Percentiles rank a stretch among this genome's conserved stretches.
Evolutionary conservation across 2,888 invertebrate species (phyloP).

Genomic region (Sphaerophoria rueppellii): DNA sequence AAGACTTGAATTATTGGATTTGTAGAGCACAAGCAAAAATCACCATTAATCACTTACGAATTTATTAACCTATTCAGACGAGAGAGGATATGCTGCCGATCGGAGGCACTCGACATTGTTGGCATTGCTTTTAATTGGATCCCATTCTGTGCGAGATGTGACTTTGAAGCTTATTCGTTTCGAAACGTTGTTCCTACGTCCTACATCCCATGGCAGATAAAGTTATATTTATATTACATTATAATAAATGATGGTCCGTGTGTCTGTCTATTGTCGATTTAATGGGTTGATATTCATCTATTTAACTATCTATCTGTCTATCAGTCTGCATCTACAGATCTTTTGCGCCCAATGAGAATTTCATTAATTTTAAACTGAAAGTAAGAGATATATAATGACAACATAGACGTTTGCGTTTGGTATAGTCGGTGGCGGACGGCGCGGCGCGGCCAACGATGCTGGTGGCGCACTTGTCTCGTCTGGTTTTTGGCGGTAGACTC

Average conservation of each 20-base stretch:
- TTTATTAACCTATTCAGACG: conserved; percentile 71
- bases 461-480: no score
- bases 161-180: conserved; percentile 67
- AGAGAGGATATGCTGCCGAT: conserved; percentile 62
- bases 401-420: no score
- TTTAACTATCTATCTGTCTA: conserved; percentile 26
- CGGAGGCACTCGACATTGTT: conserved; percentile 70
- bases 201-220: neutral
- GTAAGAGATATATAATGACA: conserved; percentile 20
- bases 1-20: conserved; percentile 70
- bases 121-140: conserved; percentile 71
- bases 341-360: conserved; percentile 70
- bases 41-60: conserved; percentile 73
- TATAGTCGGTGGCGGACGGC: neutral
- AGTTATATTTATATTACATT: conserved; percentile 10
- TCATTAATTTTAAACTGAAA: conserved; percentile 66
- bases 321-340: conserved; percentile 58
- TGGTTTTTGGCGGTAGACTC: no score
- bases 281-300: conserved; percentile 33
- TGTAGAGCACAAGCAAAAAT: conserved; percentile 62
- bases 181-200: conserved; percentile 11
- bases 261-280: conserved; percentile 50
- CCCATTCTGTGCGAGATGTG: conserved; percentile 53
- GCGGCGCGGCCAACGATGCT: neutral
- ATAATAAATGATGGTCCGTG: conserved; percentile 9